Percentiles rank a stretch among this genome's conserved stretches.
These are phyloP conservation scores for Allolobophora icterica DNA, from an alignment of 2,888 invertebrate species.

Conservation along the genomic window DNA sequence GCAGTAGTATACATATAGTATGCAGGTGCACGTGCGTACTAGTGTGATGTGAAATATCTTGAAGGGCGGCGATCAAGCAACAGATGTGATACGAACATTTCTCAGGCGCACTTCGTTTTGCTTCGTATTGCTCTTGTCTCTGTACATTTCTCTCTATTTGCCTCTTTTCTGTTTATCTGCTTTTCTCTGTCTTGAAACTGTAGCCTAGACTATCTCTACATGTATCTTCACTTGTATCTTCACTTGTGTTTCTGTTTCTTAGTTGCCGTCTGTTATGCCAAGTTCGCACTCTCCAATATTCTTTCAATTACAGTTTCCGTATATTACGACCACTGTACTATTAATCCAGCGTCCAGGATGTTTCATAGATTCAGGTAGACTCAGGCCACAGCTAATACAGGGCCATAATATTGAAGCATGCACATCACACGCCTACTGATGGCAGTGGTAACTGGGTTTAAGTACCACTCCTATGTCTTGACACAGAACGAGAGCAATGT, in stretches of 20 bases:
- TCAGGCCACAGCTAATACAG: too few relatives aligned
- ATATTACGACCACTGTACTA: background rate
- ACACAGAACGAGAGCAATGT: background rate
- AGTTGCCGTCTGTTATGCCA: background rate
- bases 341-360: too few relatives aligned
- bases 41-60: background rate
- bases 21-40: background rate
- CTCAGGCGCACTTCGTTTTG: background rate
- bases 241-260: background rate
- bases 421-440: too few relatives aligned
- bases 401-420: too few relatives aligned
- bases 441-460: background rate
- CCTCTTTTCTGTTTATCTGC: background rate
- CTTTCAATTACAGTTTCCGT: background rate
- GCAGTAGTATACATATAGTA: background rate
- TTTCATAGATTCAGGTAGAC: too few relatives aligned
- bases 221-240: background rate
- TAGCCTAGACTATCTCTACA: too few relatives aligned
- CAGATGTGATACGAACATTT: background rate
- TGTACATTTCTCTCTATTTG: background rate
- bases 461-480: background rate
- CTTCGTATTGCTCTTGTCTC: background rate
- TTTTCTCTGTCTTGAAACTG: background rate
- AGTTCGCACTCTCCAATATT: background rate
- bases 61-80: background rate